Conservation (phyloP, 2,113 vertebrate species). For the Neomonachus schauinslandi region DNA sequence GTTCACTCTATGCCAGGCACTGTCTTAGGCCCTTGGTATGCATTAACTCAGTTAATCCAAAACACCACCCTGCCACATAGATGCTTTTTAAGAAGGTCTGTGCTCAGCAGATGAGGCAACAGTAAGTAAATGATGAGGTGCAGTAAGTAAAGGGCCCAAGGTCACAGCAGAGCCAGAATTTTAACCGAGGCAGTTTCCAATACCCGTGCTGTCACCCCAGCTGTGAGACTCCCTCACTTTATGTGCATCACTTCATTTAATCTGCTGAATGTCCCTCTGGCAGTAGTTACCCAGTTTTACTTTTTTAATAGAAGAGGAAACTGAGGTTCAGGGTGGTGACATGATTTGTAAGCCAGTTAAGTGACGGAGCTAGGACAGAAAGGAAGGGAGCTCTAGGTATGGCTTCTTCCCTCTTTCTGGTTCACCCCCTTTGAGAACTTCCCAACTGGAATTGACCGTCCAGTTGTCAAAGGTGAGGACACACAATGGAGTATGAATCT, state of each 20-base stretch:
- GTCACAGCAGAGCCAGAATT: background rate
- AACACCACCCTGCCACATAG: background rate
- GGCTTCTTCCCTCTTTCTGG: background rate
- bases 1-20: background rate
- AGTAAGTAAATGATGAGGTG: too few species aligned
- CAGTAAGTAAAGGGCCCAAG: too few species aligned
- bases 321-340: background rate
- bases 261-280: background rate
- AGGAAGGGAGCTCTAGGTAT: background rate
- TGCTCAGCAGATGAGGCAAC: background rate
- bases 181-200: background rate
- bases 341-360: background rate
- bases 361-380: background rate
- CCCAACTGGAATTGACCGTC: background rate
- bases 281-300: background rate
- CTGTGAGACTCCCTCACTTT: background rate
- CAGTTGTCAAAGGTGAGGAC: background rate
- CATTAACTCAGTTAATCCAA: background rate
- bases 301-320: background rate
- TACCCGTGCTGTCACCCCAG: accelerated
- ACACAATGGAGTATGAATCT: background rate
- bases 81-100: background rate
- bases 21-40: background rate
- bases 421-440: background rate
- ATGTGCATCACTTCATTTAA: background rate